These are phyloP conservation scores for Allacma fusca DNA, from an alignment of 2,888 invertebrate species.

Conservation along the genomic window DNA sequence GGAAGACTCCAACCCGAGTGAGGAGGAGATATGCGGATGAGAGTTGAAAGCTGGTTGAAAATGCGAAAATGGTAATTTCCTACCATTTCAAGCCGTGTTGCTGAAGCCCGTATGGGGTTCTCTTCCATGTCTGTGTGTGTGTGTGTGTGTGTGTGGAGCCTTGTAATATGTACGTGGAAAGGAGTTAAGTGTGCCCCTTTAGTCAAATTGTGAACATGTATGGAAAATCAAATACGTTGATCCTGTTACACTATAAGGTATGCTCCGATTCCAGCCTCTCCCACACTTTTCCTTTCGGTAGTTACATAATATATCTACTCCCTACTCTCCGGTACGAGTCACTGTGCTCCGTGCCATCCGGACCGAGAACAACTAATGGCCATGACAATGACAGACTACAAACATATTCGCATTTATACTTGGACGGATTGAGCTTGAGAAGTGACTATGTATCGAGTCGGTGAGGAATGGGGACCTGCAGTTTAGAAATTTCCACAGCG, in stretches of 20 bases:
- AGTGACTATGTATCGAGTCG: not conserved
- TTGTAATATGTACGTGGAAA: not conserved
- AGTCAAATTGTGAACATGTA: slow-evolving; percentile 3
- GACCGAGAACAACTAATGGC: not conserved
- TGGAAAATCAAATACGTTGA: slow-evolving; percentile 27
- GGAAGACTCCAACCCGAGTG: not conserved
- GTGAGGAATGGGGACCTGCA: not conserved
- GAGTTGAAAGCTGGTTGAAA: slow-evolving; percentile 37
- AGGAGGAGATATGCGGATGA: not conserved
- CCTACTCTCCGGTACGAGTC: not conserved
- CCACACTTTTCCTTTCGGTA: not conserved
- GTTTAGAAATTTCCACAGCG: slow-evolving; percentile 37
- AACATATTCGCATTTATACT: slow-evolving; percentile 11
- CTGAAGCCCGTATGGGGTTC: too few relatives aligned
- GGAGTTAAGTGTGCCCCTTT: not conserved
- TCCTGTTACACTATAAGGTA: slow-evolving; percentile 6
- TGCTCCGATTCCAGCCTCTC: too few relatives aligned
- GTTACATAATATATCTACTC: not conserved
- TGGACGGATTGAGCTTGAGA: slow-evolving; percentile 14
- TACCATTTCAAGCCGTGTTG: not conserved
- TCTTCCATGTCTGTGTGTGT: not conserved
- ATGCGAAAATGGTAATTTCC: slow-evolving; percentile 48
- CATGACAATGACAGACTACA: not conserved
- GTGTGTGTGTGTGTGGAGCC: not conserved
- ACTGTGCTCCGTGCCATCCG: not conserved